Evolutionary conservation across 2,888 invertebrate genomes (phyloP).

Genomic region (Tromatobia lineatoria): DNA sequence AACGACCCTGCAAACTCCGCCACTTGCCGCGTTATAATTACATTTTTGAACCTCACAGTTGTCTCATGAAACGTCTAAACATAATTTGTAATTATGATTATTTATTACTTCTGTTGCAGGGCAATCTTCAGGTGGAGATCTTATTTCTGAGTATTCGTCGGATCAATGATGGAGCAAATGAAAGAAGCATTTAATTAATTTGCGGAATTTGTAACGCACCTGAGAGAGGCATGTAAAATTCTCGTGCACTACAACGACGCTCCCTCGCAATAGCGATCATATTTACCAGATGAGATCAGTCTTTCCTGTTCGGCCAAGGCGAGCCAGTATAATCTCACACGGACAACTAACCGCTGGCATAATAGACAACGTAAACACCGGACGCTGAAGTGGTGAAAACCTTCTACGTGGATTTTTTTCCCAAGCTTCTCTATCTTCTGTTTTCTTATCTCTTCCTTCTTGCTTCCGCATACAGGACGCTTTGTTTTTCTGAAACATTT

Average conservation of each 20-base stretch:
- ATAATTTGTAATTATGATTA: neutral
- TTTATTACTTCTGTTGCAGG: neutral
- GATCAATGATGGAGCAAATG: slow-evolving; percentile 4
- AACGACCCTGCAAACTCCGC: slow-evolving; percentile 23
- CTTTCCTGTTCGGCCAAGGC: slow-evolving; percentile 77
- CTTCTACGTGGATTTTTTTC: slow-evolving; percentile 22
- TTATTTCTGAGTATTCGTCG: neutral
- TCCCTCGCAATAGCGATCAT: slow-evolving; percentile 70
- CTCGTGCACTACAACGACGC: slow-evolving; percentile 26
- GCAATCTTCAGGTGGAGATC: neutral
- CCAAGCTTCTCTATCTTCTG: slow-evolving; percentile 26
- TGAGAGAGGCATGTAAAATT: neutral
- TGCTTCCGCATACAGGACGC: too few species aligned
- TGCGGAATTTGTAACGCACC: neutral
- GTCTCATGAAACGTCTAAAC: slow-evolving; percentile 1
- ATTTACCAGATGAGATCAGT: slow-evolving; percentile 79
- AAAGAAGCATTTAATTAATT: neutral
- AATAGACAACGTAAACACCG: neutral
- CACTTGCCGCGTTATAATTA: neutral
- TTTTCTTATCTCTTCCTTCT: slow-evolving; percentile 31
- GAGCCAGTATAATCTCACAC: slow-evolving; percentile 67
- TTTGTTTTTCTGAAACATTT: too few species aligned
- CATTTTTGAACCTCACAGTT: neutral
- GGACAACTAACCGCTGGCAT: slow-evolving; percentile 11
- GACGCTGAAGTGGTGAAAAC: slow-evolving; percentile 28